phyloP scores from a whole-genome alignment of 35 echinoderm and acorn worm genomes.

The Apostichopus japonicus region DNA sequence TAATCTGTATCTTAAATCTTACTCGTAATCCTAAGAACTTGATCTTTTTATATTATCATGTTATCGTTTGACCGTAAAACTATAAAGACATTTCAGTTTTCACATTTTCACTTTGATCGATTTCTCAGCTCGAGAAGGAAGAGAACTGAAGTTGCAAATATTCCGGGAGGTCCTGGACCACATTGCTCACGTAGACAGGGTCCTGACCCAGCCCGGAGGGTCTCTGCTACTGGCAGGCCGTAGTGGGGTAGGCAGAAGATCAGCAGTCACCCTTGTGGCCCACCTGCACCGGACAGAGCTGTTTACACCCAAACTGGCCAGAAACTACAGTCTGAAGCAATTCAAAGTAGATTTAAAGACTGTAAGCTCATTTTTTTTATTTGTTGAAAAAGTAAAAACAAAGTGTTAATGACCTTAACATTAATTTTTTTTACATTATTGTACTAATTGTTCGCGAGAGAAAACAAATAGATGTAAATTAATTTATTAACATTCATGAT shows the following conservation, averaged over 20 bases:
- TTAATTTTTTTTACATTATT: too few relatives aligned
- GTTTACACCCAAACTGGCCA: slow-evolving; percentile 79
- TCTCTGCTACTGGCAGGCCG: slow-evolving; percentile 91
- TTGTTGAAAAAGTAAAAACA: background rate
- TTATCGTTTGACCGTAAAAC: too few relatives aligned
- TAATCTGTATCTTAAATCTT: too few relatives aligned
- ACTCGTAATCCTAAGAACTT: too few relatives aligned
- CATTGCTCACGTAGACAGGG: slow-evolving; percentile 84
- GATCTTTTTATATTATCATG: too few relatives aligned
- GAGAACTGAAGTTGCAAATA: slow-evolving; percentile 85
- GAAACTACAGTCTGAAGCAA: slow-evolving; percentile 85
- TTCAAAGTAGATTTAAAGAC: slow-evolving; percentile 95
- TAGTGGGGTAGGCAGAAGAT: slow-evolving; percentile 86
- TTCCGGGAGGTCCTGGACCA: slow-evolving; percentile 92
- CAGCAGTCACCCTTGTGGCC: slow-evolving; percentile 79
- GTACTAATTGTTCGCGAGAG: too few relatives aligned
- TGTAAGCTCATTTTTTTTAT: slow-evolving; percentile 53
- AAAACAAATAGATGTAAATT: too few relatives aligned
- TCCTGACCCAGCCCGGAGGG: slow-evolving; percentile 90
- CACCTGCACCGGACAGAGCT: slow-evolving; percentile 87
- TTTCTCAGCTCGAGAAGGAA: slow-evolving; percentile 84
- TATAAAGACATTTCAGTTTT: too few relatives aligned
- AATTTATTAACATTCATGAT: too few relatives aligned
- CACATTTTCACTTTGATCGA: too few relatives aligned
- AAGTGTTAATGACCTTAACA: background rate